phyloP scores from a whole-genome alignment of 1,140 invertebrate genomes.

The Nephila pilipes region DNA sequence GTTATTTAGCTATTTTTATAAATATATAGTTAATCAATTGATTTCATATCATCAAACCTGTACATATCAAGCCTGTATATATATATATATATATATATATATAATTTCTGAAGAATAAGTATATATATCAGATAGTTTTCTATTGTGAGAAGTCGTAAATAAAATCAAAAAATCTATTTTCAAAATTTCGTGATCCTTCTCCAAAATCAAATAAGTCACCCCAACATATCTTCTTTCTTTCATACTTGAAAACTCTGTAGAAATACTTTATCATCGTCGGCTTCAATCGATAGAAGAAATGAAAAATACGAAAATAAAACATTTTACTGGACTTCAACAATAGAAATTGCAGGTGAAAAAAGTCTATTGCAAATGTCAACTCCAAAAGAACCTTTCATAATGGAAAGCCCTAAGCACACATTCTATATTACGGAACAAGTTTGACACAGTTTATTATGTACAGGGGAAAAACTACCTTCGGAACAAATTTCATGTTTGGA shows the following conservation, averaged over 20 bases:
- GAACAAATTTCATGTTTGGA: slow-evolving; percentile 22
- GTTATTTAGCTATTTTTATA: no score
- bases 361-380: slow-evolving; percentile 35
- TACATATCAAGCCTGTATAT: no score
- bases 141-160: not conserved
- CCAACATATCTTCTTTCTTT: not conserved
- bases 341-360: slow-evolving; percentile 22
- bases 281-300: not conserved
- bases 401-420: slow-evolving; percentile 9
- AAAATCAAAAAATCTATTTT: slow-evolving; percentile 15
- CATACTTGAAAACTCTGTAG: not conserved
- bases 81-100: no score
- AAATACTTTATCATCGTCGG: slow-evolving; percentile 2
- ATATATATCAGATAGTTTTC: not conserved
- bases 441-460: slow-evolving; percentile 34
- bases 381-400: slow-evolving; percentile 27
- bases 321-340: slow-evolving; percentile 1
- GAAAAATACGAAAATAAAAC: not conserved
- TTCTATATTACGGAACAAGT: slow-evolving; percentile 38
- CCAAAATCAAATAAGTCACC: not conserved
- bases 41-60: no score
- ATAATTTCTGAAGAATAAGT: no score
- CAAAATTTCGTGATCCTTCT: slow-evolving; percentile 9
- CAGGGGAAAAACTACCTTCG: not conserved
- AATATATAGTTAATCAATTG: no score